Conservation (phyloP, 2,888 invertebrate species). For the Lomographa bimaculata region DNA sequence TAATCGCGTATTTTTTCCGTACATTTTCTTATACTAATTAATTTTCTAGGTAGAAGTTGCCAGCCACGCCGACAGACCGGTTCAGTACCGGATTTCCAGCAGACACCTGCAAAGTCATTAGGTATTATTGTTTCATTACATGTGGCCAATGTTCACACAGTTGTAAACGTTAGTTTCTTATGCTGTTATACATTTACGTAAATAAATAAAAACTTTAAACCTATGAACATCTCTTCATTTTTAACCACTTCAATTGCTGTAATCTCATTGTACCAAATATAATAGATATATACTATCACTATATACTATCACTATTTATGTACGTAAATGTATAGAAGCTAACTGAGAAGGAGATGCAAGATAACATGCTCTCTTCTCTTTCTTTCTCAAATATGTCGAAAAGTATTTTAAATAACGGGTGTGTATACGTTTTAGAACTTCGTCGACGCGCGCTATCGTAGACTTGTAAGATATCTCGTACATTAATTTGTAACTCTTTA, state of each 20-base stretch:
- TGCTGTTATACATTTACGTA: conserved; percentile 8
- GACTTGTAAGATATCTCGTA: conserved; percentile 16
- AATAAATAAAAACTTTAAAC: not conserved
- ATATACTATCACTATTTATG: not conserved
- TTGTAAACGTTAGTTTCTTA: not conserved
- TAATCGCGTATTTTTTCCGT: too few species aligned
- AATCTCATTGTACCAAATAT: too few species aligned
- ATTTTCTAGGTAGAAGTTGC: conserved; percentile 27
- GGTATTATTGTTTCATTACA: too few species aligned
- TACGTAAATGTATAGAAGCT: conserved; percentile 4
- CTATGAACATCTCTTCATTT: too few species aligned
- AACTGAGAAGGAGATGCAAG: not conserved
- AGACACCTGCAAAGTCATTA: conserved; percentile 25
- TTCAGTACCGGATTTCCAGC: too few species aligned
- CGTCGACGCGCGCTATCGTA: conserved; percentile 12
- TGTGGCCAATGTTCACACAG: conserved; percentile 18
- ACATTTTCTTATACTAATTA: too few species aligned
- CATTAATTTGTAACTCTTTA: conserved; percentile 29
- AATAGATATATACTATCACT: too few species aligned
- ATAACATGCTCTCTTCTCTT: not conserved
- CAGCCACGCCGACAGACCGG: not conserved
- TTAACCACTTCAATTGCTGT: too few species aligned
- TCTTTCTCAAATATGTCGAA: too few species aligned
- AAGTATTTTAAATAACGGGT: too few species aligned
- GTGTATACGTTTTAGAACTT: too few species aligned